Base-by-base conservation (phyloP, 2,888 invertebrate species). In the Acanthacorydalis orientalis region DNA sequence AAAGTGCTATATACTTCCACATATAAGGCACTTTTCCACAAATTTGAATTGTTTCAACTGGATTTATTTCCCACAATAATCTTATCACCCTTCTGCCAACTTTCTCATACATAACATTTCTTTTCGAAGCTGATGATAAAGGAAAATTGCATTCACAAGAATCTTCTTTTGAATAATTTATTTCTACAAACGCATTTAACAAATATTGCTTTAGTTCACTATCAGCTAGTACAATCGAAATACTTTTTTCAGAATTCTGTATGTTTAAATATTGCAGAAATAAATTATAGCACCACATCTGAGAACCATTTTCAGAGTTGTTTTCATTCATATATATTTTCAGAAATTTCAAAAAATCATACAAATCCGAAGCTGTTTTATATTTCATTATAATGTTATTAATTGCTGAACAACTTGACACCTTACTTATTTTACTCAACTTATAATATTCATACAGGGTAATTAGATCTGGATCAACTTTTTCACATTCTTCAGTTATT, bases 91-190 rank as follows among this genome's bases (percentile, higher is more conserved):
- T 62, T 54, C 71, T 70, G 35, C 78, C 78, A 40, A 78, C 57
- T 34, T 73, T 65, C 1, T 72, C 67, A 61, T 70, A 78, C 35
- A 68, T 68, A 54, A 65, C 69, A 58, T 59, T 59, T 52, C 63
- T 60, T 40, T 62, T 64, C 56, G 68, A 59, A 1, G 66, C 64
- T 49, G 63, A 70, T 0, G 78, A 76, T 32, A 75, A 59, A 1
- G 78, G 77, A 57, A 70, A 77, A 8, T 74, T 73, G 56, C 81
- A 81, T 48, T 65, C 64, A 56, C 80, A 80, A 41, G 70, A 70
- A 62, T 55, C 54, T 58, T 68, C 56, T 31, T 61, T 65, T 43
- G 68, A 66, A 46, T 64, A 57, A 62, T 75, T 75, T 1, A 74
- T 65, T 47, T 71, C 71, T 55, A 76, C 64, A 59, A 79, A 78